Base-by-base conservation (phyloP, 2,113 vertebrate genomes). In the Desmodus rotundus region DNA sequence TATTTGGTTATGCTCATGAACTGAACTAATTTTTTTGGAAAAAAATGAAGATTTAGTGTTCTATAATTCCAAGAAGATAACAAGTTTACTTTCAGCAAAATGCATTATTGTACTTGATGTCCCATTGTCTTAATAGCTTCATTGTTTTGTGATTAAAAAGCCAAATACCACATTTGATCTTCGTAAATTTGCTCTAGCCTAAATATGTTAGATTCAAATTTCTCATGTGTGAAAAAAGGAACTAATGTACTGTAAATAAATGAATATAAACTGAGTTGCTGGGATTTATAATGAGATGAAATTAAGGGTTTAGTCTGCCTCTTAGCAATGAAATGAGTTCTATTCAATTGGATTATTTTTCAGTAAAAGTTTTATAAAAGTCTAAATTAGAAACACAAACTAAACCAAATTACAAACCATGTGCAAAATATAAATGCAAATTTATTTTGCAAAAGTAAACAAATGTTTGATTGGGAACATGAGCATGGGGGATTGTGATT, bases 281-380 rank as follows among this genome's bases (percentile, higher is more conserved):
- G 85, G 74, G 41, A 92, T 96, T 94, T 54, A 94, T 97, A 97
- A 98, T 95, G 86, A 89, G 24, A 91, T 86, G 73, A 97, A 97
- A 96, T 97, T 95, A 97, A 97, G 36, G 61, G 93, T 15, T 45
- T 81, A 96, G 50, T 93, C 43, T 82, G 88, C 85, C 82, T 95
- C 54, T 96, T 96, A 87, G 20, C 45, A 87, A 28, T 72, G 70
- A 94, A 96, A 96, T 95, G 70, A 91, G 50, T 93, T 96, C 74
- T 89, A 96, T 61, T 89, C 73, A 80, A 72, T 54, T 76, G 38
- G 24, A 94, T 91, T 96, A 95, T 80, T 93, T 96, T 93, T 97
- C 83, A 91, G 78, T 38, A 68, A 80, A 97, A 87, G 68, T 89
- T 97, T 93, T 92, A 85, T 28, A 81, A 82, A 93, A 96, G 83